A percentile compares a stretch with the other conserved stretches of the same genome.
Conservation (phyloP, 2,113 vertebrate genomes). For the Montifringilla adamsi region DNA sequence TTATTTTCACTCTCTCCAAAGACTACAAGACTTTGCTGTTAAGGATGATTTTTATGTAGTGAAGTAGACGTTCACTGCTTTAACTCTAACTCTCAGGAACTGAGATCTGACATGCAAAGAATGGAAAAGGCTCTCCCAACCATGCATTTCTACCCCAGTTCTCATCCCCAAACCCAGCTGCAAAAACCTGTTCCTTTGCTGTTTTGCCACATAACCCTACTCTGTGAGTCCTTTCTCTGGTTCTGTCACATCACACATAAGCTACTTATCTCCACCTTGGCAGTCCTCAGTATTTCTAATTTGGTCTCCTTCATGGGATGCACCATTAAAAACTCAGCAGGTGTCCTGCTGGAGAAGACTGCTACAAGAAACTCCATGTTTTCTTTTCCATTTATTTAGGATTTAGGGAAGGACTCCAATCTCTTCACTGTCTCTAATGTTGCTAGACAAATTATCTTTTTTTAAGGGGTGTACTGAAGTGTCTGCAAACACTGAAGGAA, state of each 20-base stretch:
- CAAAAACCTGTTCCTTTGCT: background rate
- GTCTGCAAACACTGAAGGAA: background rate
- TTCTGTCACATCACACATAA: background rate
- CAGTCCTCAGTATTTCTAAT: background rate
- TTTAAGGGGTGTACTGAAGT: background rate
- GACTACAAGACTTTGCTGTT: background rate
- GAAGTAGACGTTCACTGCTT: background rate
- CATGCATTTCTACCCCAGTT: background rate
- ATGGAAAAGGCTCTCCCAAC: background rate
- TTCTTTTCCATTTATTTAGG: background rate
- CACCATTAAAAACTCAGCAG: background rate
- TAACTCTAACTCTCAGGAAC: background rate
- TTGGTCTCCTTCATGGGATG: background rate
- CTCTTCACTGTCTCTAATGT: background rate
- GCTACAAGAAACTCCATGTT: background rate
- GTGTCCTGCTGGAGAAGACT: background rate
- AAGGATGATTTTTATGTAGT: background rate
- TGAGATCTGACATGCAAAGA: background rate
- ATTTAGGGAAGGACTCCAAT: background rate
- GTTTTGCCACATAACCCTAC: background rate
- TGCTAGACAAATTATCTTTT: background rate
- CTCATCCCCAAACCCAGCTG: accelerated
- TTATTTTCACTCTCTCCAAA: background rate
- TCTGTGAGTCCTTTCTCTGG: background rate
- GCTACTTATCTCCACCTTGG: background rate